Evolutionary conservation across 2,888 invertebrate species (phyloP).

Genomic region (Campaea margaritaria): DNA sequence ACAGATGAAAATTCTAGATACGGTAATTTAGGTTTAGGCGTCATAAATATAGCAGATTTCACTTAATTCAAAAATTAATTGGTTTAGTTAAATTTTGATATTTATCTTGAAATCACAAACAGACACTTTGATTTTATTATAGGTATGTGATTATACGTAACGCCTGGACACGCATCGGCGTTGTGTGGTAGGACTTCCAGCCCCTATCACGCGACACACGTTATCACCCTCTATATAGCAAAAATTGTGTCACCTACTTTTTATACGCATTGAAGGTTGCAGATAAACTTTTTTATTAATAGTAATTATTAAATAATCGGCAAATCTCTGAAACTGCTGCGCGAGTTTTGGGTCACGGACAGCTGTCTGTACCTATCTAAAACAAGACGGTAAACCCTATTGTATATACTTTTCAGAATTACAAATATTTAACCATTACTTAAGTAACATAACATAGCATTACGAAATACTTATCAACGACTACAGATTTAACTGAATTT

Average conservation of each 20-base stretch:
- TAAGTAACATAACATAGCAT: no score
- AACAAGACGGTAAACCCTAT: conserved; percentile 17
- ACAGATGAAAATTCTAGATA: no score
- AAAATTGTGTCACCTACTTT: conserved; percentile 78
- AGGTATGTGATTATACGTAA: conserved; percentile 35
- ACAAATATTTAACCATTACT: neutral
- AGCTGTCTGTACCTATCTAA: conserved; percentile 28
- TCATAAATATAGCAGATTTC: no score
- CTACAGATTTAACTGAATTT: no score
- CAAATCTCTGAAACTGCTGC: conserved; percentile 57
- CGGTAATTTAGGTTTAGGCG: no score
- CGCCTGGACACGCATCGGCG: conserved; percentile 38
- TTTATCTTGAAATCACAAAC: no score
- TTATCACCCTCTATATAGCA: conserved; percentile 63
- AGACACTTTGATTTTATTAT: no score
- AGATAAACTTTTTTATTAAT: conserved; percentile 57
- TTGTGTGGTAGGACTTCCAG: conserved; percentile 54
- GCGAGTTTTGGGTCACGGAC: conserved; percentile 74
- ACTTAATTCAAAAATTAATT: no score
- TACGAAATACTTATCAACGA: no score
- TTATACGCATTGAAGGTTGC: conserved; percentile 74
- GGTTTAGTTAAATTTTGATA: no score
- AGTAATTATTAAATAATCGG: conserved; percentile 65
- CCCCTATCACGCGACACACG: conserved; percentile 50
- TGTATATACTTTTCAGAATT: neutral